Conservation (phyloP, 2,888 invertebrate genomes). For the Hesperia comma region DNA sequence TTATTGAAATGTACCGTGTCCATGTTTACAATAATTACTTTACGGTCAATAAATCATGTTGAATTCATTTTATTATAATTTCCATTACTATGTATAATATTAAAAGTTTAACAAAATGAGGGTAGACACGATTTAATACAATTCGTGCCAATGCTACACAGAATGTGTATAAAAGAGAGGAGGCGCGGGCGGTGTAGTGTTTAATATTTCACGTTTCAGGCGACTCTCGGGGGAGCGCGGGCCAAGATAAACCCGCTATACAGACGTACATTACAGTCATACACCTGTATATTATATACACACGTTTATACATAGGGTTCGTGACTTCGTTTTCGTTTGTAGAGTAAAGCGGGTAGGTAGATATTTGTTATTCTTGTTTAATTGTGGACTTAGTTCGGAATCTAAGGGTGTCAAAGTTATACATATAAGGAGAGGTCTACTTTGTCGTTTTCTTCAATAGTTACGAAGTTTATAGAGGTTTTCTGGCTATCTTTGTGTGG, state of each 20-base stretch:
- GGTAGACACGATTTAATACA: not conserved
- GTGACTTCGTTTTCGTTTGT: not conserved
- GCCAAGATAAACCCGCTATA: constrained; percentile 51
- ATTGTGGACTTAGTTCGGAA: too few species aligned
- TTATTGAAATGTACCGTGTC: too few species aligned
- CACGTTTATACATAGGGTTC: constrained; percentile 9
- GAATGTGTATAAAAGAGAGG: constrained; percentile 44
- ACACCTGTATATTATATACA: not conserved
- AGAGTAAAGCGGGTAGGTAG: not conserved
- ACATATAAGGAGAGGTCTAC: too few species aligned
- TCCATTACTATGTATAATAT: too few species aligned
- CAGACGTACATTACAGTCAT: constrained; percentile 14
- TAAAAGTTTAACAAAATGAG: not conserved
- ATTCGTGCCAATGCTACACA: constrained; percentile 44
- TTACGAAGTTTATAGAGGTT: too few species aligned
- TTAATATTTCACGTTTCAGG: constrained; percentile 68
- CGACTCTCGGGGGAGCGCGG: constrained; percentile 69
- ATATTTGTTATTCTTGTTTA: not conserved
- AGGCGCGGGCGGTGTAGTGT: constrained; percentile 54
- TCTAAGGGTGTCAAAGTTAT: too few species aligned
- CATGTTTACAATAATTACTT: too few species aligned
- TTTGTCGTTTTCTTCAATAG: too few species aligned
- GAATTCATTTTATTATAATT: too few species aligned
- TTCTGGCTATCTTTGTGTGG: too few species aligned
- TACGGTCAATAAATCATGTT: too few species aligned